Evolutionary conservation across 1,140 invertebrate species (phyloP).

Genomic region (Tenebrio molitor): DNA sequence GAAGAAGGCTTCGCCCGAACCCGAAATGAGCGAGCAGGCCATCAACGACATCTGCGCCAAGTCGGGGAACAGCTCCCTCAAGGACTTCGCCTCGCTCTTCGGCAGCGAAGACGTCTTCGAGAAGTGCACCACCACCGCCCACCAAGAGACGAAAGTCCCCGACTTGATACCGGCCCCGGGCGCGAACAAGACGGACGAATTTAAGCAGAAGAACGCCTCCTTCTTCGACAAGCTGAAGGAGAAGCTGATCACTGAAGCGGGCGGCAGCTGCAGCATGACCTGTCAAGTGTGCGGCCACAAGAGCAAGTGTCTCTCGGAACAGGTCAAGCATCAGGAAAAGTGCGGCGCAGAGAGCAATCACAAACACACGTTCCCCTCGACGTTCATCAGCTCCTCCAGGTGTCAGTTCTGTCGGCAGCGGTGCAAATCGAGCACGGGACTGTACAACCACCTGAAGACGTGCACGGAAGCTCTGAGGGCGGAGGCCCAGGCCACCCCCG

Average conservation of each 20-base stretch:
- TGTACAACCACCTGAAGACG: conserved; percentile 79
- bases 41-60: conserved; percentile 67
- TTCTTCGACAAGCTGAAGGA: conserved; percentile 88
- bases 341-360: conserved; percentile 71
- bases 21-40: conserved; percentile 65
- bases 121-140: too few relatives aligned
- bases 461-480: conserved; percentile 72
- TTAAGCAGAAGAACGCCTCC: conserved; percentile 80
- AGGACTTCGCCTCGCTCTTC: conserved; percentile 68
- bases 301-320: conserved; percentile 88
- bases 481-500: conserved; percentile 50
- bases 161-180: conserved; percentile 53
- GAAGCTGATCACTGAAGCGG: conserved; percentile 72
- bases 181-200: conserved; percentile 58
- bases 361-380: conserved; percentile 62
- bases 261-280: conserved; percentile 70
- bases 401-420: conserved; percentile 88
- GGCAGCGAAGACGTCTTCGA: conserved; percentile 67
- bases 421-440: conserved; percentile 85
- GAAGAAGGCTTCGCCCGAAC: conserved; percentile 7
- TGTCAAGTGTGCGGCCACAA: conserved; percentile 83
- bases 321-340: conserved; percentile 79
- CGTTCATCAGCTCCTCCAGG: conserved; percentile 77
- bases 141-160: conserved; percentile 48
- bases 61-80: conserved; percentile 66